These are phyloP conservation scores for Hyperoodon ampullatus DNA, from an alignment of 2,113 vertebrate genomes.

Conservation along the genomic window DNA sequence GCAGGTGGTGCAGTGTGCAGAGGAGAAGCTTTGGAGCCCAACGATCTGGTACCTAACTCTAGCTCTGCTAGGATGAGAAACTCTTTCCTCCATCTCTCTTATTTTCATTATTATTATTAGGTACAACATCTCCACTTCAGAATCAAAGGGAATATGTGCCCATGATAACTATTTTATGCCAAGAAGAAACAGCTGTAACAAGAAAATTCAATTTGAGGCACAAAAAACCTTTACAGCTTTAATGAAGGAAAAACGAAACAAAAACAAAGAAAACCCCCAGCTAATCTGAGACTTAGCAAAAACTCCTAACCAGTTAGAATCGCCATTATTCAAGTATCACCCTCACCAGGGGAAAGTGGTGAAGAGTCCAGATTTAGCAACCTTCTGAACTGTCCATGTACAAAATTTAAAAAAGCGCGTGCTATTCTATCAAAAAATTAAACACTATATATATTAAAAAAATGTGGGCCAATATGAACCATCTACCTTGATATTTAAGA, in stretches of 20 bases:
- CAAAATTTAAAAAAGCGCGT: not conserved
- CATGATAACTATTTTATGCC: not conserved
- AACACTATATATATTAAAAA: not conserved
- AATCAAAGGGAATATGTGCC: not conserved
- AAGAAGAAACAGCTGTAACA: not conserved
- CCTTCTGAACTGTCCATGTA: not conserved
- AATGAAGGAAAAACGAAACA: not conserved
- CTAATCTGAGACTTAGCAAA: not conserved
- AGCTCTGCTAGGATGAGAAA: not conserved
- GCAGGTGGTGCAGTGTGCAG: not conserved
- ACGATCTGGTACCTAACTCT: not conserved
- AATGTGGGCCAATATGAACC: not conserved
- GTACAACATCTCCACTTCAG: not conserved
- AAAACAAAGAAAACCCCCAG: not conserved
- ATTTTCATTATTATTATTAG: not conserved
- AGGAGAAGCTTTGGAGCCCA: not conserved
- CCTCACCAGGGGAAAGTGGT: not conserved
- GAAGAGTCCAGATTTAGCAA: not conserved
- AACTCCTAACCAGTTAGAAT: not conserved
- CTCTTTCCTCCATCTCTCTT: not conserved
- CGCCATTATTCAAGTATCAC: not conserved
- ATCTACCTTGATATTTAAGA: not conserved
- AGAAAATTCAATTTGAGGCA: slow-evolving; percentile 13
- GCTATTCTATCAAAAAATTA: not conserved
- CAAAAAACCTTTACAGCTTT: not conserved